Base-by-base conservation (phyloP, 1,140 invertebrate genomes). In the Nymphalis io region DNA sequence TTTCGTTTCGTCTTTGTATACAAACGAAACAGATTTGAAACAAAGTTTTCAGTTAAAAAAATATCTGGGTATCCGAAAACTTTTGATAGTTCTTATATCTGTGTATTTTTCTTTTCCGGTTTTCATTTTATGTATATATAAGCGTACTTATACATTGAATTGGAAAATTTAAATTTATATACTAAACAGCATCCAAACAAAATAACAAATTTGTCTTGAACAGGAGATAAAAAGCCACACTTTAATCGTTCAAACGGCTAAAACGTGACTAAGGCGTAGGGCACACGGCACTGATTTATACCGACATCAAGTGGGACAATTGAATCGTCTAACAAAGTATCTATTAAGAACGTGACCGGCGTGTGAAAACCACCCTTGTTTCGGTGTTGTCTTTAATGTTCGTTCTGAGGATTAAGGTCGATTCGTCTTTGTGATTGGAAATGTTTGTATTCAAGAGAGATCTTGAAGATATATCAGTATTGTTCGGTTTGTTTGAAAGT, bases 301-400 rank as follows among this genome's bases (percentile, higher is more conserved):
- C 60, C 58, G 46, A 69, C 71, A 73, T 73, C 71, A 73, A 73
- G 66, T 38, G 53, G 57, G 67, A 44, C 66, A 73, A 73, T 73
- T 73, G 71, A 73, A 73, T 69, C 71, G 71, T 73, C 67, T 73
- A 60, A 53, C 71, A 65, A 73, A 73, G 71, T 65, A 73, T 65
- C 71, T 68, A 73, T 73, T 69, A 73, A 60, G 40, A 60, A 73
- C 71, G 71, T 73, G 71, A 63, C 61, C n/a, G 46, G 71, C 21
- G 59, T 71, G 53, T 65, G 48, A 23, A 38, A 59, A 68, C 53
- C 40, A 33, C 40, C 46, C 20, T 60, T 57, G 38, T 48, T 42
- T 48, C 16, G 60, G 55, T 23, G 42, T 65, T 70, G 69, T 66
- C 58, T 68, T 60, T 68, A 68, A 68, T 51, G 65, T 63, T 18